Conservation (phyloP, 2,888 invertebrate genomes). For the Zele albiditarsus region DNA sequence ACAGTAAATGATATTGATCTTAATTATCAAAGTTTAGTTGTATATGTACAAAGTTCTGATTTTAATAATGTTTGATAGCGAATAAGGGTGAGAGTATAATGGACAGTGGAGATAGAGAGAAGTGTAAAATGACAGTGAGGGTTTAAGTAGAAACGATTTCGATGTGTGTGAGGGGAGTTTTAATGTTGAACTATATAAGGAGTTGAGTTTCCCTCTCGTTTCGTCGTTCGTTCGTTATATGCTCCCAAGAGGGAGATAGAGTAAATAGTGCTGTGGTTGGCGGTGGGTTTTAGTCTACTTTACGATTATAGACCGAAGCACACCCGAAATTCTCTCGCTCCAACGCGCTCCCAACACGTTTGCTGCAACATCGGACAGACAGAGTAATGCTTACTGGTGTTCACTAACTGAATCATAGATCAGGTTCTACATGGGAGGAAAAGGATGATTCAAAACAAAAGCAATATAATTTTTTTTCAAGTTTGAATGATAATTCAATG, state of each 20-base stretch:
- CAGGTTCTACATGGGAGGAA: not conserved
- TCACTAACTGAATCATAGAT: slow-evolving; percentile 8
- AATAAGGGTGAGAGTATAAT: slow-evolving; percentile 5
- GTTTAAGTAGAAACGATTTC: not conserved
- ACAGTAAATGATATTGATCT: not conserved
- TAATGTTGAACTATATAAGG: slow-evolving; percentile 8
- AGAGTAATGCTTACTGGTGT: slow-evolving; percentile 12
- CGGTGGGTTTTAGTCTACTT: slow-evolving; percentile 25
- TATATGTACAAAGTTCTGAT: not conserved
- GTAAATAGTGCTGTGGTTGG: slow-evolving; percentile 14
- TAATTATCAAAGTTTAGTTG: not conserved
- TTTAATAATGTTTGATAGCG: not conserved
- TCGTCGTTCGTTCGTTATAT: slow-evolving; percentile 12
- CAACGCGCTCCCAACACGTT: not conserved
- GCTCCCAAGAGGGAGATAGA: not conserved
- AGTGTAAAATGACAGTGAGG: slow-evolving; percentile 17
- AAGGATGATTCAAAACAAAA: too few species aligned
- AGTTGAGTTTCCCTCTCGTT: slow-evolving; percentile 7
- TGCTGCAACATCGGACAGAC: slow-evolving; percentile 4
- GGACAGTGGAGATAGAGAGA: not conserved
- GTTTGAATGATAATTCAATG: too few species aligned
- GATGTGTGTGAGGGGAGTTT: slow-evolving; percentile 7
- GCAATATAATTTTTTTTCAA: too few species aligned
- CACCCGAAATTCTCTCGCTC: slow-evolving; percentile 13
- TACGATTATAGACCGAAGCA: slow-evolving; percentile 30